phyloP scores from a whole-genome alignment of 2,797 vertebrate species.

The Chelon auratus region DNA sequence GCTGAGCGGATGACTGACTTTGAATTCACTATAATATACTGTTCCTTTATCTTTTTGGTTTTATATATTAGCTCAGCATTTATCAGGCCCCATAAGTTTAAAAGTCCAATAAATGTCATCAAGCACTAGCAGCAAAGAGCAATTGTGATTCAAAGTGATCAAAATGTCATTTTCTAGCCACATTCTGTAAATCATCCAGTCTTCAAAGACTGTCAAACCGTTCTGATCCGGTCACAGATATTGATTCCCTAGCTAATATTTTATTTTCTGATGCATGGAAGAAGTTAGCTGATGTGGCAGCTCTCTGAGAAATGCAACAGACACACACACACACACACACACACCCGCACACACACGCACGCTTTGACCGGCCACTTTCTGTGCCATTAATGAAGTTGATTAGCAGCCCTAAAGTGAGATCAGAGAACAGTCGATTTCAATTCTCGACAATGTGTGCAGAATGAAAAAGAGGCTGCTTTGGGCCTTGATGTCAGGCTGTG shows the following conservation, averaged over 20 bases:
- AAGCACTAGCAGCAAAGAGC: not conserved
- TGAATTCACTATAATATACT: too few relatives aligned
- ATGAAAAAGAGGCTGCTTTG: not conserved
- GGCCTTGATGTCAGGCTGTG: not conserved
- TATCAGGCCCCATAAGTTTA: not conserved
- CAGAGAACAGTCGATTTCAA: constrained; percentile 20
- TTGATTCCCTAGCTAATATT: constrained; percentile 22
- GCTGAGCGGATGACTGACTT: too few relatives aligned
- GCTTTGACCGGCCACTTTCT: not conserved
- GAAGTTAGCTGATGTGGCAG: constrained; percentile 4
- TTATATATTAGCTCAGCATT: too few relatives aligned
- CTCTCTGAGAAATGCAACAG: not conserved
- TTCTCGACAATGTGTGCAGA: constrained; percentile 25
- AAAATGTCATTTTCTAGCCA: constrained; percentile 4
- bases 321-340: not conserved
- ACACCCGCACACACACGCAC: not conserved
- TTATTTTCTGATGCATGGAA: constrained; percentile 20
- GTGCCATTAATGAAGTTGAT: constrained; percentile 35
- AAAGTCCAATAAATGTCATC: constrained; percentile 7
- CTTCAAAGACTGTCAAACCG: not conserved
- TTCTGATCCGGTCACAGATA: constrained; percentile 19
- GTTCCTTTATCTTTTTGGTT: too few relatives aligned
- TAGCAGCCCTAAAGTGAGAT: constrained; percentile 24
- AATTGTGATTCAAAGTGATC: not conserved
- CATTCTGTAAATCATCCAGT: constrained; percentile 19